phyloP scores from a whole-genome alignment of 2,888 invertebrate species.

The Pinctada fucata region DNA sequence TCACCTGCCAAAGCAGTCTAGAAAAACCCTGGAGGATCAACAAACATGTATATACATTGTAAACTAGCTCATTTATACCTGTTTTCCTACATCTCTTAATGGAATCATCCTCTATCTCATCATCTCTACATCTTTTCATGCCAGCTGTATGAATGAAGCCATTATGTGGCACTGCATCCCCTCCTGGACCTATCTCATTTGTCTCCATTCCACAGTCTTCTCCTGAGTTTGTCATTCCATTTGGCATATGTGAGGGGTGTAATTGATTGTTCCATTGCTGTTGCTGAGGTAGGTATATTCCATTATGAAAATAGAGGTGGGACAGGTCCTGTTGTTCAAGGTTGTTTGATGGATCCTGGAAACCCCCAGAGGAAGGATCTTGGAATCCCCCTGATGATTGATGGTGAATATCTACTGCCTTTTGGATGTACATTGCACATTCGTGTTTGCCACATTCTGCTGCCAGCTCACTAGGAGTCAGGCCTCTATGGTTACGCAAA shows the following conservation, averaged over 20 bases:
- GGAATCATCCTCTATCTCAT: constrained; percentile 50
- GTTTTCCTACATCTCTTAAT: constrained; percentile 38
- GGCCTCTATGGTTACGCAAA: constrained; percentile 62
- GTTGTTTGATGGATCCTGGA: no score
- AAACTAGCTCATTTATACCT: constrained; percentile 30
- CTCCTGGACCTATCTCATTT: constrained; percentile 5
- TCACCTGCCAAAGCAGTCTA: no score
- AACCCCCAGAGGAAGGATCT: constrained; percentile 26
- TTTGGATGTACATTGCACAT: constrained; percentile 64
- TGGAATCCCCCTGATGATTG: constrained; percentile 36
- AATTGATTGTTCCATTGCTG: neutral
- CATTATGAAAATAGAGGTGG: constrained; percentile 18
- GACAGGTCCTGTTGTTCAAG: constrained; percentile 6
- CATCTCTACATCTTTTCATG: constrained; percentile 63
- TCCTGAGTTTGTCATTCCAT: neutral
- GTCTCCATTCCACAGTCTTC: constrained; percentile 47
- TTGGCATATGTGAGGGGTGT: constrained; percentile 3
- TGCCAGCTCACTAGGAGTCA: constrained; percentile 65
- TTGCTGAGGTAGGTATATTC: neutral
- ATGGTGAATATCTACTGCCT: constrained; percentile 52
- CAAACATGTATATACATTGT: no score
- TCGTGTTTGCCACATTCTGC: constrained; percentile 55
- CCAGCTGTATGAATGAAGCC: constrained; percentile 51
- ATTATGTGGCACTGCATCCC: neutral
- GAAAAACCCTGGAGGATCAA: no score